phyloP scores from a whole-genome alignment of 2,888 invertebrate species.

The Alcis repandata region DNA sequence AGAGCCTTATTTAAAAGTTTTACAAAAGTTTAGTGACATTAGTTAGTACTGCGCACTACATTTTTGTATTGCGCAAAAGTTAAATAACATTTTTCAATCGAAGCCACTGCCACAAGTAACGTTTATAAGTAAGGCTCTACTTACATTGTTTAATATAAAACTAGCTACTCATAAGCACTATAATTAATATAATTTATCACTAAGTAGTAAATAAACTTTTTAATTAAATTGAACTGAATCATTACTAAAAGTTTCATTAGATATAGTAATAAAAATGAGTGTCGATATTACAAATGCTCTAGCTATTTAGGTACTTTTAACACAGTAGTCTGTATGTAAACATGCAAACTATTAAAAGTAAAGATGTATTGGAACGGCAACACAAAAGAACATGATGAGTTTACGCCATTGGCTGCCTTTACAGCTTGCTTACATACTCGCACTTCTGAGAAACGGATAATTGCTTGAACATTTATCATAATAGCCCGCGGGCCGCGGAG shows the following conservation, averaged over 20 bases:
- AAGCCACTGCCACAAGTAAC: no score
- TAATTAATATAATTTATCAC: no score
- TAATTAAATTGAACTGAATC: no score
- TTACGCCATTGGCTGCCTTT: neutral
- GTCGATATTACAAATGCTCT: neutral
- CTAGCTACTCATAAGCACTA: no score
- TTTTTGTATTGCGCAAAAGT: no score
- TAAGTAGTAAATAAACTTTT: no score
- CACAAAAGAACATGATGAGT: conserved; percentile 9
- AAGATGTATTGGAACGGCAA: conserved; percentile 1
- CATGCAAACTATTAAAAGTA: conserved; percentile 1
- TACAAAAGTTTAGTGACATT: no score
- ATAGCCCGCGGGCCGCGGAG: conserved; percentile 4
- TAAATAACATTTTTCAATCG: no score
- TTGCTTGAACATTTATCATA: conserved; percentile 25
- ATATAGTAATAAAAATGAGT: neutral
- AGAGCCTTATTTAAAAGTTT: no score
- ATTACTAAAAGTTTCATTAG: no score
- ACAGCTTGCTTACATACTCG: conserved; percentile 12
- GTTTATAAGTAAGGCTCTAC: no score
- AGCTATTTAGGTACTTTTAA: neutral
- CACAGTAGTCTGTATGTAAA: neutral
- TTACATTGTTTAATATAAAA: neutral
- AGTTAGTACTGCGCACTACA: no score
- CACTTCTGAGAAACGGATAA: conserved; percentile 25